These are phyloP conservation scores for Lasioglossum pauxillum DNA, from an alignment of 2,888 invertebrate genomes.

Conservation along the genomic window DNA sequence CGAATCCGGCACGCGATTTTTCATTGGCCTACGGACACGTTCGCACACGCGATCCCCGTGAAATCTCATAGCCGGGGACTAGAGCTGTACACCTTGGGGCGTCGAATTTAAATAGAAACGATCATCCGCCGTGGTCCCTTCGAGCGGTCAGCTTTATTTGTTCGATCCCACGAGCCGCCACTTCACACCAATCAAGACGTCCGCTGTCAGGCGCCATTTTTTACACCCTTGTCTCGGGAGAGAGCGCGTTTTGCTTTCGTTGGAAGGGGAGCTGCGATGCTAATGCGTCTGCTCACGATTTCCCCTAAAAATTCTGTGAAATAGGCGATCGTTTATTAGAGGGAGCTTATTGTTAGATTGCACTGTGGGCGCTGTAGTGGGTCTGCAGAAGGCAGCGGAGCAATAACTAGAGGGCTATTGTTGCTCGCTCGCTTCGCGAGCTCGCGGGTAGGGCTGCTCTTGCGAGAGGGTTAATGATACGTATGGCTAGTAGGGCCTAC, in stretches of 20 bases:
- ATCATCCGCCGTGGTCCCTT: neutral
- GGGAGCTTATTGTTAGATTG: neutral
- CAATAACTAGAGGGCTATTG: no score
- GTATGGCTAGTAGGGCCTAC: no score
- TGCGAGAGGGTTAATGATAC: no score
- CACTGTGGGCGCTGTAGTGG: neutral
- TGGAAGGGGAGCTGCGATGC: neutral
- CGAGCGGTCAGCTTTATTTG: neutral
- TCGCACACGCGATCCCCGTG: neutral
- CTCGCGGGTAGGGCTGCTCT: no score
- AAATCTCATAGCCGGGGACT: neutral
- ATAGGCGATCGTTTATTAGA: neutral
- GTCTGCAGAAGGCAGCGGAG: neutral
- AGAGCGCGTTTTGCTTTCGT: neutral
- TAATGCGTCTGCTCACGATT: neutral
- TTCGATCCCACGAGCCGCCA: neutral
- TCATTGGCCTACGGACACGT: neutral
- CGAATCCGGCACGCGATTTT: neutral
- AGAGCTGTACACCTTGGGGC: neutral
- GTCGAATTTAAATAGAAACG: neutral
- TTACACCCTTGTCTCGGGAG: neutral
- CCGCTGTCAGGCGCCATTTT: neutral
- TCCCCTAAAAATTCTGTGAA: neutral
- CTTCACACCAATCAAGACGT: neutral
- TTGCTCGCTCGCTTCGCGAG: no score